Conservation (phyloP, 2,797 vertebrate species). For the Aphelocoma californica region DNA sequence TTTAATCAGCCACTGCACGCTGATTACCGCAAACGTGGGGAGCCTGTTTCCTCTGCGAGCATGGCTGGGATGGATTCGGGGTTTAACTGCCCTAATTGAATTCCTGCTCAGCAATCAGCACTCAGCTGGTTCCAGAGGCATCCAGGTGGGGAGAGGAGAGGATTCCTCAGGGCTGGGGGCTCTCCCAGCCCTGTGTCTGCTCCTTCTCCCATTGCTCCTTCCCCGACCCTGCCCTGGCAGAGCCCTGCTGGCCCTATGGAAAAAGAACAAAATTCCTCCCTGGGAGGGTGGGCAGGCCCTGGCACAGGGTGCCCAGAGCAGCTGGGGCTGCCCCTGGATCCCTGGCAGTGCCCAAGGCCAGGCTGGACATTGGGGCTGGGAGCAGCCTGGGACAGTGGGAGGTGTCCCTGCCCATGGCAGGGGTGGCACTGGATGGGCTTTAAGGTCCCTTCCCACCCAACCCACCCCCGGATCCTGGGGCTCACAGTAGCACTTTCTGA, state of each 20-base stretch:
- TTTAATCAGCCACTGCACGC: slow-evolving; percentile 59
- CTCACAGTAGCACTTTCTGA: no score
- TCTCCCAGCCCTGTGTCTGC: neutral
- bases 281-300: rapidly evolving
- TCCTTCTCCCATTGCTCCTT: neutral
- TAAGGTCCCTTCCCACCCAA: no score
- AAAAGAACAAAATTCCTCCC: neutral
- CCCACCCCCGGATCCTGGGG: no score
- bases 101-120: slow-evolving; percentile 46
- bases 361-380: no score
- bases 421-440: no score
- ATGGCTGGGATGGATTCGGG: neutral
- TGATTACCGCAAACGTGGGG: slow-evolving; percentile 38
- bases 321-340: no score
- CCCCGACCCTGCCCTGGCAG: neutral
- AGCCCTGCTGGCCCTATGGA: neutral
- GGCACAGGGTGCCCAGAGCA: neutral
- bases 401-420: no score
- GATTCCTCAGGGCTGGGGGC: no score
- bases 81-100: slow-evolving; percentile 60
- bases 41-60: neutral
- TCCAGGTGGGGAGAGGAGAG: neutral
- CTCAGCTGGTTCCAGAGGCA: neutral
- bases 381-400: no score
- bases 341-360: no score